These are phyloP conservation scores for Crotophaga sulcirostris DNA, from an alignment of 2,113 vertebrate species.

Conservation along the genomic window DNA sequence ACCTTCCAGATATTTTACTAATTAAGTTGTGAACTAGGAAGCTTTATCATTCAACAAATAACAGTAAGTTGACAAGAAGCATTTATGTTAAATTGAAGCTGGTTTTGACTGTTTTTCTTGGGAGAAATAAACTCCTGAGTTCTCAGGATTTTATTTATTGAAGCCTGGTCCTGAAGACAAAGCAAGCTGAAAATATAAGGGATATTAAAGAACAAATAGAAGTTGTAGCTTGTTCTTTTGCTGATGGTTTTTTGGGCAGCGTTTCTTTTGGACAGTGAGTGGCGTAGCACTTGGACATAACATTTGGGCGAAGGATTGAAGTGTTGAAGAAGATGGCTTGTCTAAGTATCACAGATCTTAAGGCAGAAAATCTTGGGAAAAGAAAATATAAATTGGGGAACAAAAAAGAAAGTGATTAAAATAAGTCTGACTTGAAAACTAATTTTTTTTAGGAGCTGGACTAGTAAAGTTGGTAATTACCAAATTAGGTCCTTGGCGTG, in stretches of 20 bases:
- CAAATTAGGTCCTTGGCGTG: not conserved
- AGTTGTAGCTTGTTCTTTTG: not conserved
- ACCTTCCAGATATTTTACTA: not conserved
- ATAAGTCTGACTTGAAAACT: not conserved
- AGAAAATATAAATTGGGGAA: not conserved
- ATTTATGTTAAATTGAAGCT: not conserved
- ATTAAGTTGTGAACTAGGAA: not conserved
- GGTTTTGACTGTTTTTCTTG: not conserved
- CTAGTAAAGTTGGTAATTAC: not conserved
- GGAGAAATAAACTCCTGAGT: not conserved
- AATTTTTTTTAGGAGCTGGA: not conserved
- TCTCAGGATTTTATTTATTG: not conserved
- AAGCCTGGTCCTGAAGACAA: not conserved
- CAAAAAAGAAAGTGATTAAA: not conserved
- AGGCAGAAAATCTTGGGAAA: not conserved
- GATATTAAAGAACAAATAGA: not conserved
- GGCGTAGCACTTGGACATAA: not conserved
- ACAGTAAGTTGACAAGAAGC: not conserved
- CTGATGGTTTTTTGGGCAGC: not conserved
- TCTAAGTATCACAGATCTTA: not conserved
- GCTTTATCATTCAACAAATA: not conserved
- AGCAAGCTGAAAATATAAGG: not conserved
- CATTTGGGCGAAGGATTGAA: not conserved
- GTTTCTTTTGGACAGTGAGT: not conserved
- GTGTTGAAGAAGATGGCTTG: not conserved